Evolutionary conservation across 2,113 vertebrate species (phyloP), one percentile per base, ranked within the genome.

Genomic region (Gobiocypris rarus): DNA sequence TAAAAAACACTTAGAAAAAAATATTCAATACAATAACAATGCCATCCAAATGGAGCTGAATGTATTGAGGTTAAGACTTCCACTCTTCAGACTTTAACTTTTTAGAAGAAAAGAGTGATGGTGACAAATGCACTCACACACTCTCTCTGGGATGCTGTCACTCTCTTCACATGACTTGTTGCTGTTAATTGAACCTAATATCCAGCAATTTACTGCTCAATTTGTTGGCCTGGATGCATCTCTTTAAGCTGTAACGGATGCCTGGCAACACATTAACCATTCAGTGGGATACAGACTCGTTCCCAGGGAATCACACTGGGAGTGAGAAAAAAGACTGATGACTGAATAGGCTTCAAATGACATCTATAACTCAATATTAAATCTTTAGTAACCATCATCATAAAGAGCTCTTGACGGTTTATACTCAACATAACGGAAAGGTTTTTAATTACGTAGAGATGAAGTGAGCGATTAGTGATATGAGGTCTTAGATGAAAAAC

Each of bases 361-460:
- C n/a, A 83, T 59, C 77, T 90, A 91, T 92, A 93, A 92, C 94
- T 92, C 91, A 92, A 92, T 92, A 86, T 89, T 88, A 88, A 90
- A 93, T 92, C 89, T 89, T 94, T 92, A 92, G 91, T 92, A 92
- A 91, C 91, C 91, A 92, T 91, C 89, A 92, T 90, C 83, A 83
- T 92, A 89, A 88, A 89, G 90, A 92, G 92, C 89, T 91, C 89
- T 86, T 88, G 83, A 89, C 91, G 90, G 48, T 52, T 88, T 89
- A 85, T 84, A 87, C 85, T 82, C 84, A 87, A 85, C 9, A 38
- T 90, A 90, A 92, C 84, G 78, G 88, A 89, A 92, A 87, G 88
- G 89, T 91, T 92, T 90, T 88, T 86, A 82, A 83, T 81, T 87
- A 90, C 88, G 86, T 88, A 87, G 89, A 91, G 91, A 91, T 89